These are phyloP conservation scores for Catamblyrhynchus diadema DNA, from an alignment of 2,797 vertebrate species.

Conservation along the genomic window DNA sequence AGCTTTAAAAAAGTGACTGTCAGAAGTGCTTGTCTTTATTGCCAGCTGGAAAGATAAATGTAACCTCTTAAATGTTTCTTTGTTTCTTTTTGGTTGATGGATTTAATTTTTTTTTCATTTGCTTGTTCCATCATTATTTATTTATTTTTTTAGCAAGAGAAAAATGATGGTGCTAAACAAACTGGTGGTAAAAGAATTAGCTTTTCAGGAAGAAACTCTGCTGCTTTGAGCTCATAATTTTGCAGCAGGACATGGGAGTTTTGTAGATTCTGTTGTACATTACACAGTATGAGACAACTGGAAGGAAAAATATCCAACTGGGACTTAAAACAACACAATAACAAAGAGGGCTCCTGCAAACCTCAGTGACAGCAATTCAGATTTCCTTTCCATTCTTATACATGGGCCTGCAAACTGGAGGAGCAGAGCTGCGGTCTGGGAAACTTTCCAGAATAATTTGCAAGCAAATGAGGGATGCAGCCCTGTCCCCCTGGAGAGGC, in stretches of 20 bases:
- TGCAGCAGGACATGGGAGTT: not conserved
- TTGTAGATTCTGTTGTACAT: not conserved
- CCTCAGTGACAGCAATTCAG: not conserved
- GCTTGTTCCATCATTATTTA: not conserved
- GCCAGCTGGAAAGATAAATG: not conserved
- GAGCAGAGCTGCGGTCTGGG: not conserved
- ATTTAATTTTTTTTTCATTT: not conserved
- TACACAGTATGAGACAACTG: not conserved
- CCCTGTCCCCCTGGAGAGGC: not conserved
- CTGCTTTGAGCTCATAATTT: not conserved
- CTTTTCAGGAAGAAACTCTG: not conserved
- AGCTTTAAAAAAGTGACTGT: not conserved
- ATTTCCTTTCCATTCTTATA: not conserved
- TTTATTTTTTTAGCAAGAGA: not conserved
- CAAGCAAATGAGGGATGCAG: not conserved
- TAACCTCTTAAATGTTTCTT: not conserved
- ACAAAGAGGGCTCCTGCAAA: not conserved
- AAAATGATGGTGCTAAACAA: not conserved
- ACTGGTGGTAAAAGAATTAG: not conserved
- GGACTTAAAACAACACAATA: not conserved
- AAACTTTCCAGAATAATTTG: not conserved
- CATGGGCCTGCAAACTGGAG: not conserved
- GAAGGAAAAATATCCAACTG: not conserved
- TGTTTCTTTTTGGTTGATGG: not conserved
- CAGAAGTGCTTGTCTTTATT: not conserved